phyloP scores from a whole-genome alignment of 2,797 vertebrate genomes.

The Squalus acanthias region DNA sequence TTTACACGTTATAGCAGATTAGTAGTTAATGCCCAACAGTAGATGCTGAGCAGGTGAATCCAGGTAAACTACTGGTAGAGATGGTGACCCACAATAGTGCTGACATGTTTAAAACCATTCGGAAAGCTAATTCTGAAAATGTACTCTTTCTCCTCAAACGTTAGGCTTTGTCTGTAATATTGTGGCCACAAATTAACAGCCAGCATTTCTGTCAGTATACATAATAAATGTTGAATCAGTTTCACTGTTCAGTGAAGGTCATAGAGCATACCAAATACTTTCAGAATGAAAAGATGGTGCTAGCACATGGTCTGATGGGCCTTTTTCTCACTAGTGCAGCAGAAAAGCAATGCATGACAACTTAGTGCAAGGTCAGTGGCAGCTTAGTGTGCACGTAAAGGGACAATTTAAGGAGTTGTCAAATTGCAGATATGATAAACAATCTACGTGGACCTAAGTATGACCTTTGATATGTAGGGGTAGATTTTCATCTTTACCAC shows the following conservation, averaged over 20 bases:
- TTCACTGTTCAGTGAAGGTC: not conserved
- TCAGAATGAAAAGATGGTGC: not conserved
- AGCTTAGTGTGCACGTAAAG: not conserved
- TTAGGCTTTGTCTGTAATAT: not conserved
- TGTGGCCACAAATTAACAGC: slow-evolving; percentile 15
- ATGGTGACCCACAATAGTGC: not conserved
- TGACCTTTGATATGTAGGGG: not conserved
- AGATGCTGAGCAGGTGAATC: not conserved
- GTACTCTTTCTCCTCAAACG: not conserved
- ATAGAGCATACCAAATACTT: not conserved
- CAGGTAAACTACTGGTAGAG: not conserved
- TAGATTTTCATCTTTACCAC: too few species aligned
- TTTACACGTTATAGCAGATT: not conserved
- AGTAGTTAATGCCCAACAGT: not conserved
- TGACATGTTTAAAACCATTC: not conserved
- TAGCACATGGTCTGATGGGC: not conserved
- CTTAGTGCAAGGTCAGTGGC: not conserved
- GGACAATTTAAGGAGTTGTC: not conserved
- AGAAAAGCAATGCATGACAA: not conserved
- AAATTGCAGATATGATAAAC: not conserved
- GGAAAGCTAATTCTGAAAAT: slow-evolving; percentile 11
- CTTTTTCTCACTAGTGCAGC: not conserved
- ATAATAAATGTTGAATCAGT: not conserved
- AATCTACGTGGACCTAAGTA: not conserved
- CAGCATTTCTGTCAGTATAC: not conserved